Evolutionary conservation across 2,797 vertebrate genomes (phyloP).

Genomic region (Pantherophis alleghaniensis): DNA sequence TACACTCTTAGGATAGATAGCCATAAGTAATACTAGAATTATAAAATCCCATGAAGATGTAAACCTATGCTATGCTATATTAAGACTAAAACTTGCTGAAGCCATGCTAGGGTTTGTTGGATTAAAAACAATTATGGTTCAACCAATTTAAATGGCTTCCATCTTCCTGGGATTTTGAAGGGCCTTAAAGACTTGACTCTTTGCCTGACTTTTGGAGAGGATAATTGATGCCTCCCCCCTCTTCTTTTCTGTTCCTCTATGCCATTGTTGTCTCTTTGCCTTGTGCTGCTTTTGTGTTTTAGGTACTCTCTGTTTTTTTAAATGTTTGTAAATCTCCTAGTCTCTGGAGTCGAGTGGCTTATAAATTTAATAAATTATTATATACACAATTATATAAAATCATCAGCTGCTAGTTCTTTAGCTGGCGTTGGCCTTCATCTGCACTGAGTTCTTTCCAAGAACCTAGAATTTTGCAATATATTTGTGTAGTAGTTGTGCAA

Average conservation of each 20-base stretch:
- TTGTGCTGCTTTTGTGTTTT: neutral
- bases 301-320: neutral
- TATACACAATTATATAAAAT: neutral
- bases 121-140: neutral
- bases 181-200: neutral
- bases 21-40: neutral
- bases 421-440: neutral
- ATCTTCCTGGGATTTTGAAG: neutral
- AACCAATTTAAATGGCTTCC: neutral
- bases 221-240: neutral
- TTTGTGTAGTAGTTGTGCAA: neutral
- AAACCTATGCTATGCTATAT: neutral
- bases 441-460: neutral
- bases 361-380: neutral
- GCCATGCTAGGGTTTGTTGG: neutral
- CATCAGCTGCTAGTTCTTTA: neutral
- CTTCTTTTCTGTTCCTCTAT: neutral
- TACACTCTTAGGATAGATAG: neutral
- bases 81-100: neutral
- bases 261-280: neutral
- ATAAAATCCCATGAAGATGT: neutral
- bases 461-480: neutral
- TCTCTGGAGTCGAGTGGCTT: neutral
- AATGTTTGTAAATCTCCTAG: neutral
- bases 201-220: neutral